phyloP scores from a whole-genome alignment of 2,888 invertebrate species.

The Dynastes tityus region DNA sequence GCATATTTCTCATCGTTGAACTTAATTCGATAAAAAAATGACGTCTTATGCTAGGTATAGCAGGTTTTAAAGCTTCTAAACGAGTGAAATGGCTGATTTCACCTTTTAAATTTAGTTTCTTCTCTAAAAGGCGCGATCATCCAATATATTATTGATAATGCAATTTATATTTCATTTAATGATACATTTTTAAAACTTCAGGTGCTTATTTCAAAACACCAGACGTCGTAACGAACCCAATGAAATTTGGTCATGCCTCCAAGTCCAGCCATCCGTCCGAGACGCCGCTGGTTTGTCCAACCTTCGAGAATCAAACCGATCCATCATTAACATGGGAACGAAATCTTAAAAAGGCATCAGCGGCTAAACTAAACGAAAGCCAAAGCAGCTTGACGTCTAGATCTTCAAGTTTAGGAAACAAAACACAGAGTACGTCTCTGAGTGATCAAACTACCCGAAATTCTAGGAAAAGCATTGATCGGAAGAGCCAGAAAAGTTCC shows the following conservation, averaged over 20 bases:
- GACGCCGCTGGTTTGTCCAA: conserved; percentile 61
- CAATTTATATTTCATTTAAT: no score
- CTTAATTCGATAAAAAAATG: no score
- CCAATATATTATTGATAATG: no score
- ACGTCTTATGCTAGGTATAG: no score
- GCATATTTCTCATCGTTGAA: no score
- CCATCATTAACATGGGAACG: conserved; percentile 60
- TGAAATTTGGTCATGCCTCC: conserved; percentile 63
- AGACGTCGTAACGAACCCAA: conserved; percentile 56
- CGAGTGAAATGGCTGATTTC: no score
- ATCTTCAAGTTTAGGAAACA: conserved; percentile 66
- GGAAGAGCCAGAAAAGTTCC: conserved; percentile 57
- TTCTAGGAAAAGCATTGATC: conserved; percentile 60
- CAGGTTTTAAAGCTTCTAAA: no score
- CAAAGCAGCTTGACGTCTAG: conserved; percentile 69
- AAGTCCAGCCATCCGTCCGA: conserved; percentile 66
- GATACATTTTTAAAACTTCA: conserved; percentile 51
- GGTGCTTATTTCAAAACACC: conserved; percentile 66
- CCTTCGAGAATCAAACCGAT: conserved; percentile 57
- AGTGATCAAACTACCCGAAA: conserved; percentile 64
- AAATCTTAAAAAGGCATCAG: conserved; percentile 61
- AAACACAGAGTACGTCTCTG: conserved; percentile 69
- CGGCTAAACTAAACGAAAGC: conserved; percentile 66
- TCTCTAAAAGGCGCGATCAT: no score
- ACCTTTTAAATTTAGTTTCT: no score